Base-by-base conservation (phyloP, 2,888 invertebrate species). In the Erebia ligea region DNA sequence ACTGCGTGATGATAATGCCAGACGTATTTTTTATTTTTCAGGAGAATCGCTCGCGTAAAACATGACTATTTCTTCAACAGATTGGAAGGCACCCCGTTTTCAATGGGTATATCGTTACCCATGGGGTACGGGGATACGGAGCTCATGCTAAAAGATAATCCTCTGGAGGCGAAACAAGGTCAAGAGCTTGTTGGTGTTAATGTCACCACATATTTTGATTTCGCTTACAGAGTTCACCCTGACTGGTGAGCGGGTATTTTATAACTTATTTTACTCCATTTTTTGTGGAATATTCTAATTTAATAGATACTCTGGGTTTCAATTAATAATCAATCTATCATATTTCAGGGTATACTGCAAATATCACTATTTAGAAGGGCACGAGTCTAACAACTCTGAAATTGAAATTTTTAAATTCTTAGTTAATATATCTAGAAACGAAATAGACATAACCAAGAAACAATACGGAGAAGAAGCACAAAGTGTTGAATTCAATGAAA, bases 11-110 rank as follows among this genome's bases (percentile, higher is more conserved):
- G 34, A 10, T 54, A 54, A 54, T 54, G 17, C 52, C 17, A 17
- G 6, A 2, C 52, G 10, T 25, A 25, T 45, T 45, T 58, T 67
- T 57, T 48, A 67, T 58, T 76, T 81, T 77, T 11, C 84, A 93
- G 93, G 87, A 84, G 98, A 67, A 97, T 98, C 62, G 95, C 96
- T 1, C 94, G 96, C 76, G 96, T 97, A 79, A 95, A 95, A 75
- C 96, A 97, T 81, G 95, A 98, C 85, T 98, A 98, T 85, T 98
- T 96, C 89, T 98, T 95, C 86, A 95, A 97, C 13, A 96, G 96
- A 52, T 88, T 98, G 58, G 95, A 95, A n/a, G 95, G 96, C 58
- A 98, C 98, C 0, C 98, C 98, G 0, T 98, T 98, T 86, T 96
- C 97, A 0, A 94, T 98, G 85, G 98, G 97, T 1, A 95, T 98